Percentiles rank a stretch among this genome's conserved stretches.
These are phyloP conservation scores for Alethe castanea DNA, from an alignment of 2,113 vertebrate genomes.

Conservation along the genomic window DNA sequence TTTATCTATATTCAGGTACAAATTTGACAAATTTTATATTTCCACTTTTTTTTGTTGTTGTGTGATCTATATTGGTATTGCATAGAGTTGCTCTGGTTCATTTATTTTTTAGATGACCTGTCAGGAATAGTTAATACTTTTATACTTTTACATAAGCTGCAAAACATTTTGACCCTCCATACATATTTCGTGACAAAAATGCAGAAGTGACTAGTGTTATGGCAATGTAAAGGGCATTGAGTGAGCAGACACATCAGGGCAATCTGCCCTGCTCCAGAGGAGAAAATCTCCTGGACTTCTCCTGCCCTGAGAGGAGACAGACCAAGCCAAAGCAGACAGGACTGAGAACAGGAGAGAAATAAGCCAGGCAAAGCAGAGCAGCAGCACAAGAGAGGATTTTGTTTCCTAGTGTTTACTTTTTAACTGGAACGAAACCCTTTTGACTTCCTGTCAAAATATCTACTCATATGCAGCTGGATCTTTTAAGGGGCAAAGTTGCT, in stretches of 20 bases:
- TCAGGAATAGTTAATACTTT: not conserved
- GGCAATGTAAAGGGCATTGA: not conserved
- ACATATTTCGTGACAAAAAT: not conserved
- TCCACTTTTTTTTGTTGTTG: not conserved
- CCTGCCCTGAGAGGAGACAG: not conserved
- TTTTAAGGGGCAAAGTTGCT: not conserved
- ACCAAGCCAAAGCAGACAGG: not conserved
- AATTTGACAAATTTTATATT: not conserved
- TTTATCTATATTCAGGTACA: not conserved
- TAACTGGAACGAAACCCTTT: not conserved
- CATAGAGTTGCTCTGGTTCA: not conserved
- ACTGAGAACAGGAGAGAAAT: not conserved
- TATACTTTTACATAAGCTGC: not conserved
- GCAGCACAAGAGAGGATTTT: not conserved
- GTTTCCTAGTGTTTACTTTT: not conserved
- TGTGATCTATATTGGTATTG: not conserved
- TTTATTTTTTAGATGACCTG: not conserved
- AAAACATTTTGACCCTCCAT: not conserved
- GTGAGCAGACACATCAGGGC: not conserved
- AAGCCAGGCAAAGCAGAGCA: not conserved
- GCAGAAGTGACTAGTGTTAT: fast-evolving
- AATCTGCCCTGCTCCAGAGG: not conserved
- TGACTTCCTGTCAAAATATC: not conserved
- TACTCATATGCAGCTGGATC: not conserved
- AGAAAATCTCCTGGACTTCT: not conserved